Conservation (phyloP, 2,113 vertebrate genomes). For the Proterorhinus semilunaris region DNA sequence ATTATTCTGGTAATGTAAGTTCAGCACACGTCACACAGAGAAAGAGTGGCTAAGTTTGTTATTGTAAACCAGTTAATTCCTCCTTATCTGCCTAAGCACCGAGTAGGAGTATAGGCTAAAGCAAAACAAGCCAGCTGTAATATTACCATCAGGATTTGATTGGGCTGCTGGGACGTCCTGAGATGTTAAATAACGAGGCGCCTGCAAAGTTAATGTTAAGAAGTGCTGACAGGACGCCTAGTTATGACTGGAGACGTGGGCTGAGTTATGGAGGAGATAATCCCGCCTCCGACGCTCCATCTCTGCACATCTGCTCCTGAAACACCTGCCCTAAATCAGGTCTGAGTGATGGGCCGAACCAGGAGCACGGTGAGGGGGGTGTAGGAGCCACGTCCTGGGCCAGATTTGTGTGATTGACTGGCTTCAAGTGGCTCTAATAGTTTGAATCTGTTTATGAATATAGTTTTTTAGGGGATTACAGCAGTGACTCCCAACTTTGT, state of each 20-base stretch:
- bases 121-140: conserved; percentile 53
- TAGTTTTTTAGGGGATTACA: too few species aligned
- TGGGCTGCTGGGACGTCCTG: conserved; percentile 63
- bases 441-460: neutral
- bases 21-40: conserved; percentile 15
- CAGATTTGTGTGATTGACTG: neutral
- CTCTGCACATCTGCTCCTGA: conserved; percentile 47
- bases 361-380: neutral
- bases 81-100: conserved; percentile 38
- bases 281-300: conserved; percentile 32
- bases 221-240: conserved; percentile 56
- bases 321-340: conserved; percentile 8
- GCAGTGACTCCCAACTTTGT: too few species aligned
- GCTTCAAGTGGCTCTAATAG: neutral
- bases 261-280: conserved; percentile 56
- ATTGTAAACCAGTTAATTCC: conserved; percentile 35
- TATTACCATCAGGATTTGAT: conserved; percentile 65
- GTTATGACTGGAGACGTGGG: conserved; percentile 55
- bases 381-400: neutral
- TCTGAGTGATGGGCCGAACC: neutral
- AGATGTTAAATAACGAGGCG: conserved; percentile 71
- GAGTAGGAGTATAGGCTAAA: conserved; percentile 50
- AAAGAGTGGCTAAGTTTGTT: conserved; percentile 31
- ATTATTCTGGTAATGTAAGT: too few species aligned
- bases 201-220: conserved; percentile 64